These are phyloP conservation scores for Ephydatia muelleri DNA, from an alignment of 37 sponge, comb jelly and placozoan genomes.

Conservation along the genomic window DNA sequence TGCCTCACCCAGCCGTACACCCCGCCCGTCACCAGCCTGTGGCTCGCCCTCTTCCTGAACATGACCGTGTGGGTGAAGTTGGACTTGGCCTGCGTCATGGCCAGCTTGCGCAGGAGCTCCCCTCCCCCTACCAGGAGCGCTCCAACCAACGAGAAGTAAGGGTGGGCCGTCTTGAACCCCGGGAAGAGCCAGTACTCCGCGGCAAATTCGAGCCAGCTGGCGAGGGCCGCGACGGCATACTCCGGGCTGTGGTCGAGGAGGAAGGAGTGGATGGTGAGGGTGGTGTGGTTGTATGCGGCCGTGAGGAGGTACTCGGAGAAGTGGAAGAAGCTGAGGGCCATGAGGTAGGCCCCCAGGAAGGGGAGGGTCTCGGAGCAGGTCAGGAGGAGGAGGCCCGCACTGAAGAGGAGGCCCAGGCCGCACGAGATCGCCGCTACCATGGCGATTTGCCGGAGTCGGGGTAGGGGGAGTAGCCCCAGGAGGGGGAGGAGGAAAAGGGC, in stretches of 20 bases:
- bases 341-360: conserved; percentile 74
- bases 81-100: conserved; percentile 88
- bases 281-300: conserved; percentile 75
- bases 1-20: conserved; percentile 87
- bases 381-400: conserved; percentile 19
- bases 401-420: conserved; percentile 43
- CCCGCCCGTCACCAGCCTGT: conserved; percentile 81
- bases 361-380: conserved; percentile 5
- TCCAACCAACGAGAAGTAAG: conserved; percentile 40
- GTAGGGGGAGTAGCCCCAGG: background rate
- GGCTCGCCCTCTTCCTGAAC: conserved; percentile 53
- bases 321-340: conserved; percentile 88
- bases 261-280: conserved; percentile 83
- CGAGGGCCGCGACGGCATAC: conserved; percentile 77
- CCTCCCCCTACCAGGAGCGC: conserved; percentile 64
- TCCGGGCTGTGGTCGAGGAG: conserved; percentile 91
- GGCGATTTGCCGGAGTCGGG: background rate
- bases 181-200: conserved; percentile 72
- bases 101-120: conserved; percentile 80
- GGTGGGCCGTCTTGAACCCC: conserved; percentile 46
- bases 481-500: background rate
- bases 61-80: conserved; percentile 91
- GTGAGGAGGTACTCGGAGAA: conserved; percentile 89
- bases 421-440: conserved; percentile 34
- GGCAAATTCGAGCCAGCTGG: conserved; percentile 84